phyloP scores from a whole-genome alignment of 2,113 vertebrate genomes.

The Bujurquina vittata region DNA sequence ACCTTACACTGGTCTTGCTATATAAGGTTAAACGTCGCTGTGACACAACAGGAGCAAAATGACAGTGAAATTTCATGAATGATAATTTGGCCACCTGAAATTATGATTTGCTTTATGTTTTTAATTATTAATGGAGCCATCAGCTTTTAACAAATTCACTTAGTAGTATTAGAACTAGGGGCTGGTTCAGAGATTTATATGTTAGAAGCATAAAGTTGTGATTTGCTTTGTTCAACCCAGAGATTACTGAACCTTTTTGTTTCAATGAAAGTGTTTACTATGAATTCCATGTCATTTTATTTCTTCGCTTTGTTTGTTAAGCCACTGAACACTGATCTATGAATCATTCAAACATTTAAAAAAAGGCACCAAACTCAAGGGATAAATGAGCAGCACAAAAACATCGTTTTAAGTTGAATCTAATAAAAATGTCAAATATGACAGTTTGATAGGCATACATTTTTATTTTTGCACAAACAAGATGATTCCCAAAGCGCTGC shows the following conservation, averaged over 20 bases:
- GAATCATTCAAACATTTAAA: not conserved
- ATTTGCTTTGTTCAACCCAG: not conserved
- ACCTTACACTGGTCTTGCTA: not conserved
- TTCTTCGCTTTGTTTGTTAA: not conserved
- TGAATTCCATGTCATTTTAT: not conserved
- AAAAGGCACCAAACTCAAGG: not conserved
- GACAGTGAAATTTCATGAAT: not conserved
- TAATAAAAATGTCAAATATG: not conserved
- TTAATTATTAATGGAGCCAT: not conserved
- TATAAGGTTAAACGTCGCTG: not conserved
- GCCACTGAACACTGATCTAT: not conserved
- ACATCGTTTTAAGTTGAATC: not conserved
- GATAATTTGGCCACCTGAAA: not conserved
- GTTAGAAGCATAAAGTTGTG: not conserved
- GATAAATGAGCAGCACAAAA: not conserved
- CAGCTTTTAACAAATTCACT: not conserved
- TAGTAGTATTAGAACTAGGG: not conserved
- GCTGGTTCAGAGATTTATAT: not conserved
- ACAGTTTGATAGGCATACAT: not conserved
- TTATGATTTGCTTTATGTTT: not conserved
- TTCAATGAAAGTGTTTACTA: not conserved
- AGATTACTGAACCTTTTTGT: not conserved
- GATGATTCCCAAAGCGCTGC: not conserved
- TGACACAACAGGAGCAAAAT: not conserved
- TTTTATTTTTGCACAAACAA: not conserved